Conservation (phyloP, 2,888 invertebrate species). For the Trisateles emortualis region DNA sequence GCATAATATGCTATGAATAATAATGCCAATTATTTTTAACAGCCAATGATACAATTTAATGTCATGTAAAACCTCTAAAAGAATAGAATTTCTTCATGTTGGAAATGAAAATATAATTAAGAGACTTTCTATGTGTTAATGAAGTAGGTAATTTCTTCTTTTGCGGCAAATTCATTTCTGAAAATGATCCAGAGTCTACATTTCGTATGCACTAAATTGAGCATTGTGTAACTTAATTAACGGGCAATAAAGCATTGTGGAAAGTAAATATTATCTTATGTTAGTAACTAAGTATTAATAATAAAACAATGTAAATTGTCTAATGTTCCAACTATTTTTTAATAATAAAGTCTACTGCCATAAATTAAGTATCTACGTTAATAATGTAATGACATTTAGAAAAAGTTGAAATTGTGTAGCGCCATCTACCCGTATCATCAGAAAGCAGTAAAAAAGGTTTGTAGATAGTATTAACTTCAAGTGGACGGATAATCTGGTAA, state of each 20-base stretch:
- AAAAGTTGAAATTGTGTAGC: too few relatives aligned
- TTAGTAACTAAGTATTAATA: too few relatives aligned
- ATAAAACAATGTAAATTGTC: background rate
- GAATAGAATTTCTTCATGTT: conserved; percentile 12
- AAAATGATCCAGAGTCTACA: background rate
- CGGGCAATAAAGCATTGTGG: too few relatives aligned
- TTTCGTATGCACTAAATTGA: background rate
- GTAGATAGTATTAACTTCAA: too few relatives aligned
- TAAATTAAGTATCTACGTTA: too few relatives aligned
- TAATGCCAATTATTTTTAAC: conserved; percentile 27
- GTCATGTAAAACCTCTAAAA: conserved; percentile 13
- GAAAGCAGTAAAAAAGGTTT: too few relatives aligned
- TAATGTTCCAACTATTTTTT: too few relatives aligned
- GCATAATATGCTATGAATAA: conserved; percentile 32
- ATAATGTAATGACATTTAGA: too few relatives aligned
- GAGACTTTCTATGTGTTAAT: conserved; percentile 8
- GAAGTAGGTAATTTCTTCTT: background rate
- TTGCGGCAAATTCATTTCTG: background rate
- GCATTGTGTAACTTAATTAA: background rate
- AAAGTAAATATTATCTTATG: too few relatives aligned
- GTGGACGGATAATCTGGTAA: too few relatives aligned
- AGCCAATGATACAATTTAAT: conserved; percentile 18
- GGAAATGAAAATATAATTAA: conserved; percentile 11
- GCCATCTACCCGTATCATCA: too few relatives aligned
- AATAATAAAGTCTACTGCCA: too few relatives aligned